Percentiles rank a stretch among this genome's conserved stretches.
phyloP scores from a whole-genome alignment of 1,140 invertebrate genomes.

The Euwallacea fornicatus region DNA sequence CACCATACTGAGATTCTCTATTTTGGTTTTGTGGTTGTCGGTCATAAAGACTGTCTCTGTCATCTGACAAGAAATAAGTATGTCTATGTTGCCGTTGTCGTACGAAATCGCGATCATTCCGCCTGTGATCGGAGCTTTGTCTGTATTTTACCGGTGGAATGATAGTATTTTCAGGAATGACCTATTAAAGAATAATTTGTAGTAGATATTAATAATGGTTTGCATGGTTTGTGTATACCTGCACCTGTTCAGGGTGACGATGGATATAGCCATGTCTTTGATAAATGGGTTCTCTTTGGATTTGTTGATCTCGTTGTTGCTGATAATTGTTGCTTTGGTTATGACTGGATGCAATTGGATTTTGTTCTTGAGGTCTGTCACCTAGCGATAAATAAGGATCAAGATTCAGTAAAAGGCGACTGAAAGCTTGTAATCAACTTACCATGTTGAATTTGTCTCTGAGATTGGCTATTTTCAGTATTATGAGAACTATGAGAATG shows the following conservation, averaged over 20 bases:
- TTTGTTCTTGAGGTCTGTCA: conserved; percentile 22
- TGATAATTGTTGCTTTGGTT: conserved; percentile 17
- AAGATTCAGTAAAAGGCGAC: neutral
- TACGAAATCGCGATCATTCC: conserved; percentile 42
- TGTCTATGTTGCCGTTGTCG: conserved; percentile 44
- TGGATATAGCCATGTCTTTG: conserved; percentile 52
- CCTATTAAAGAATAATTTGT: conserved; percentile 15
- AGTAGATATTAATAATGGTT: no score
- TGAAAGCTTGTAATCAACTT: neutral
- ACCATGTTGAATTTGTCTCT: conserved; percentile 9
- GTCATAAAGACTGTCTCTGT: conserved; percentile 44
- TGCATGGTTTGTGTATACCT: conserved; percentile 30
- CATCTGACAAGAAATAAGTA: conserved; percentile 45
- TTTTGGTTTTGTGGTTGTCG: conserved; percentile 36
- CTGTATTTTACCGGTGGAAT: conserved; percentile 45
- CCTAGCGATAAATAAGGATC: neutral
- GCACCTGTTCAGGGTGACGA: conserved; percentile 52
- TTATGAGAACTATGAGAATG: conserved; percentile 30
- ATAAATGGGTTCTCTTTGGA: conserved; percentile 49
- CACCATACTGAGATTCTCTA: conserved; percentile 43
- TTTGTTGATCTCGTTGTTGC: conserved; percentile 48
- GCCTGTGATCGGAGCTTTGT: conserved; percentile 42
- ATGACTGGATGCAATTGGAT: neutral
- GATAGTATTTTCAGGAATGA: conserved; percentile 49
- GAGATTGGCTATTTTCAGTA: conserved; percentile 18